These are phyloP conservation scores for Rhamphomyia laevipes DNA, from an alignment of 2,888 invertebrate genomes.

Conservation along the genomic window DNA sequence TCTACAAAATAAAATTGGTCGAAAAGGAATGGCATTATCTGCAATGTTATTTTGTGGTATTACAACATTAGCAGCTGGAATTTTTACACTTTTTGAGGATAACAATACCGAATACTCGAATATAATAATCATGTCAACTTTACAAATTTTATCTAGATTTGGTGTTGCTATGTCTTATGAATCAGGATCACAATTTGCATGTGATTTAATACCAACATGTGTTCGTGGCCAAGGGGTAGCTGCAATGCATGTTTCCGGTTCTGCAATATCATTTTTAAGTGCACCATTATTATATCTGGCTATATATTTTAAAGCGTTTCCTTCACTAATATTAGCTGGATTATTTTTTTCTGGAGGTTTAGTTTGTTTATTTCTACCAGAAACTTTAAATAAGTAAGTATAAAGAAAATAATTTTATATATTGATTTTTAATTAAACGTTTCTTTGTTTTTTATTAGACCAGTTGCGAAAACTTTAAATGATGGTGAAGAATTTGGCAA, in stretches of 20 bases:
- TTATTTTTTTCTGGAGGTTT: constrained; percentile 35
- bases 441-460: not conserved
- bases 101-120: constrained; percentile 18
- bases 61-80: constrained; percentile 34
- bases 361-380: constrained; percentile 41
- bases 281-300: constrained; percentile 38
- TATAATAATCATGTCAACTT: constrained; percentile 28
- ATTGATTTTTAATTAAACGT: not conserved
- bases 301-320: constrained; percentile 26
- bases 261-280: constrained; percentile 41
- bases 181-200: constrained; percentile 45
- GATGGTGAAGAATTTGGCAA: not conserved
- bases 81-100: constrained; percentile 20
- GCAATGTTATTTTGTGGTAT: constrained; percentile 37
- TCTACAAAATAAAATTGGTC: constrained; percentile 18
- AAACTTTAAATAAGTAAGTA: constrained; percentile 34
- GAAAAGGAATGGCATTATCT: constrained; percentile 39
- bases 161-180: constrained; percentile 44
- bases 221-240: constrained; percentile 45
- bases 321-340: constrained; percentile 38
- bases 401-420: not conserved
- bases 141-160: constrained; percentile 39
- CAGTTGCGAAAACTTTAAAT: not conserved
- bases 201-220: constrained; percentile 45
- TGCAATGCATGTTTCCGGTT: constrained; percentile 43